phyloP scores from a whole-genome alignment of 2,113 vertebrate species.

The Sitta europaea region DNA sequence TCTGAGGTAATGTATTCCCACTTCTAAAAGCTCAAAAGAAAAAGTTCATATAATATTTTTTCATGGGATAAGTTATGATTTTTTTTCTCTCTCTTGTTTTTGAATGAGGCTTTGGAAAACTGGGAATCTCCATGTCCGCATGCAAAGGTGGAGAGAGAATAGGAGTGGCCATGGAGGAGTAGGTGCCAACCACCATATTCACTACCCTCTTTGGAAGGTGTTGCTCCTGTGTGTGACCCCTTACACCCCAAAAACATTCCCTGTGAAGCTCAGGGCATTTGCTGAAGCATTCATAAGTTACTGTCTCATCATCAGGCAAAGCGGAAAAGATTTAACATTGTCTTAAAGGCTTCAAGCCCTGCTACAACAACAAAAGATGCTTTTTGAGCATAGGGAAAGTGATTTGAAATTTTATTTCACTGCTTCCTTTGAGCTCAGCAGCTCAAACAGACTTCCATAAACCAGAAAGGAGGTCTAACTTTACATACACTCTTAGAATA shows the following conservation, averaged over 20 bases:
- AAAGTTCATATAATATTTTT: not conserved
- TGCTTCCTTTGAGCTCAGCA: not conserved
- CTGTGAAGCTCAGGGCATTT: not conserved
- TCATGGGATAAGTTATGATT: not conserved
- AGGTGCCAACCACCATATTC: not conserved
- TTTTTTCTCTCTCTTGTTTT: not conserved
- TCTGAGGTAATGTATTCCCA: not conserved
- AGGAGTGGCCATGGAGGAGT: rapidly evolving
- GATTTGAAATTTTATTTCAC: not conserved
- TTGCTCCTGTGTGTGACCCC: rapidly evolving
- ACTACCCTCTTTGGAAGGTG: not conserved
- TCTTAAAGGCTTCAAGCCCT: not conserved
- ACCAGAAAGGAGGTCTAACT: not conserved
- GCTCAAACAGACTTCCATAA: not conserved
- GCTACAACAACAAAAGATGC: not conserved
- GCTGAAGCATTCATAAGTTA: not conserved
- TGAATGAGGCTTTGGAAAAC: not conserved
- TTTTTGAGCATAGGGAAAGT: not conserved
- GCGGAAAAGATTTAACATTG: not conserved
- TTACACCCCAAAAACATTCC: not conserved
- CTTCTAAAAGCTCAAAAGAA: not conserved
- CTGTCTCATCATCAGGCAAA: not conserved
- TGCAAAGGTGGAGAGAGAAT: not conserved
- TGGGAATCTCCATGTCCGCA: rapidly evolving
- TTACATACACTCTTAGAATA: not conserved